Conservation (phyloP, 2,113 vertebrate genomes). For the Mungos mungo region DNA sequence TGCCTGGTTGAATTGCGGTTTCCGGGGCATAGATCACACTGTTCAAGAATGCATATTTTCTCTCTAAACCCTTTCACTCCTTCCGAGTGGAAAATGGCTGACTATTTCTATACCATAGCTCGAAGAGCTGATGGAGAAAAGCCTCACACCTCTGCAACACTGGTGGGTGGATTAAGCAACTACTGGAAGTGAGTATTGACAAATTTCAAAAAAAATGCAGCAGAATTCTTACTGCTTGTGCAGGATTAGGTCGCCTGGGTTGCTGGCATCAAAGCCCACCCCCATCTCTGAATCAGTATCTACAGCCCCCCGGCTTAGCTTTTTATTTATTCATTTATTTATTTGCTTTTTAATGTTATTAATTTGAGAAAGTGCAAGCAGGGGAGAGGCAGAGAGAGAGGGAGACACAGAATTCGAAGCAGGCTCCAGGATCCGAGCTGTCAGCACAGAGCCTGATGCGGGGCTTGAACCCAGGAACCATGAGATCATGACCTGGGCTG, state of each 20-base stretch:
- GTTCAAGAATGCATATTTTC: background rate
- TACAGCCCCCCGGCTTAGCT: background rate
- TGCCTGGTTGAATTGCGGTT: background rate
- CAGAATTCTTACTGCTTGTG: background rate
- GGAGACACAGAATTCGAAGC: no score
- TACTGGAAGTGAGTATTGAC: slow-evolving; percentile 17
- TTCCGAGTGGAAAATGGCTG: background rate
- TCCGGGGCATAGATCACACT: background rate
- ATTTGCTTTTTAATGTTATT: no score
- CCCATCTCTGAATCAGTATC: background rate
- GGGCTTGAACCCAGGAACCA: no score
- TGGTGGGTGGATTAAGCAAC: background rate
- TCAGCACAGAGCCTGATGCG: no score
- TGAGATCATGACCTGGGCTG: no score
- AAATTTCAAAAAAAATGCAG: background rate
- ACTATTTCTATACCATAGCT: background rate
- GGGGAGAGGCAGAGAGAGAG: no score
- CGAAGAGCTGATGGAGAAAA: background rate
- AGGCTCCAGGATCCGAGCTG: no score
- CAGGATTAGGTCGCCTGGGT: background rate
- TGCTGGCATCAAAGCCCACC: background rate
- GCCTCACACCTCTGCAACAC: background rate
- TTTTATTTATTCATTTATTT: background rate
- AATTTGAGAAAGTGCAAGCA: no score
- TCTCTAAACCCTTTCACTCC: background rate